These are phyloP conservation scores for Hirtodrosophila duncani DNA, from an alignment of 2,888 invertebrate species.

Conservation along the genomic window DNA sequence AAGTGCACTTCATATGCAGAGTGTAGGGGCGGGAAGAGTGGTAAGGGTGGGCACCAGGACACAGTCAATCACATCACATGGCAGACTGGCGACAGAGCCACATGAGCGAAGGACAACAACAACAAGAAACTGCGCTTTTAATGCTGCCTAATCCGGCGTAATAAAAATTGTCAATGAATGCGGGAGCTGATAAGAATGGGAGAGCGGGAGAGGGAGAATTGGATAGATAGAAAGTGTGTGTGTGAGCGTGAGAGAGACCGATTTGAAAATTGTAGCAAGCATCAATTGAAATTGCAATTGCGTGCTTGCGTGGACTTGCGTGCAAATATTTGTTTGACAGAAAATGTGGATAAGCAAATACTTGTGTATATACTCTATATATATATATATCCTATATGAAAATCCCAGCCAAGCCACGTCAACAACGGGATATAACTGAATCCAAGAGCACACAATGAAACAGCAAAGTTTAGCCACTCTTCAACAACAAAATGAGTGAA, in stretches of 20 bases:
- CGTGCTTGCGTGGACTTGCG: slow-evolving; percentile 62
- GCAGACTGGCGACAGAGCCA: slow-evolving; percentile 37
- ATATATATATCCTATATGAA: no score
- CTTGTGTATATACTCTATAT: no score
- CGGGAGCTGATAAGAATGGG: slow-evolving; percentile 62
- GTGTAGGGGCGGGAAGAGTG: neutral
- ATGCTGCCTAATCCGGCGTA: slow-evolving; percentile 72
- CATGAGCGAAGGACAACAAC: slow-evolving; percentile 28
- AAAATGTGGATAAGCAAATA: no score
- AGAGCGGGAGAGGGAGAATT: no score
- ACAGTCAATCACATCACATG: slow-evolving; percentile 68
- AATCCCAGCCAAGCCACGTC: no score
- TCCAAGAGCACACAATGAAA: no score
- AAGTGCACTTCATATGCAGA: slow-evolving; percentile 59
- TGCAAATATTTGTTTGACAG: slow-evolving; percentile 71
- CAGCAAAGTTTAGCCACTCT: no score
- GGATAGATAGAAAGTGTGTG: no score
- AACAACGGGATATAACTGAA: no score
- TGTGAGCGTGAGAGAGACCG: no score
- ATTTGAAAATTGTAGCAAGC: no score
- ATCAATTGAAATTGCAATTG: slow-evolving; percentile 46
- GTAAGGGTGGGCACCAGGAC: neutral
- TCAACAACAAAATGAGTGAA: no score
- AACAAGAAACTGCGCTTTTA: slow-evolving; percentile 45
- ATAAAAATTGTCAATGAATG: slow-evolving; percentile 64